Evolutionary conservation across 2,113 vertebrate genomes (phyloP).

Genomic region (Silurus asotus): DNA sequence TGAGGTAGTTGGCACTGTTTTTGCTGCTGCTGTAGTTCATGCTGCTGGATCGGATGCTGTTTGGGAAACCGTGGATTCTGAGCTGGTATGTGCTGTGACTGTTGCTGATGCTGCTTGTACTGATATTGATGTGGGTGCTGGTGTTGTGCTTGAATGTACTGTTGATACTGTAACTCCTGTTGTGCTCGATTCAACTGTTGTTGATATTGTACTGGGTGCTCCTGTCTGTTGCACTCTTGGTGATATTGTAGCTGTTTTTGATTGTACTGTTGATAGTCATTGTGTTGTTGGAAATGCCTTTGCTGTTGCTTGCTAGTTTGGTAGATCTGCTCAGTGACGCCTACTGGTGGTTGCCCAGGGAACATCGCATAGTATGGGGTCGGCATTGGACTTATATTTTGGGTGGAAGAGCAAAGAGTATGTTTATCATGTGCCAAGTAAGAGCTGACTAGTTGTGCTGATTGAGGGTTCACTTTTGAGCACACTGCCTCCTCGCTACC

Average conservation of each 20-base stretch:
- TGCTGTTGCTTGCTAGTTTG: conserved; percentile 58
- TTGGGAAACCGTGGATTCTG: conserved; percentile 15
- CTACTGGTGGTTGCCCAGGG: conserved; percentile 71
- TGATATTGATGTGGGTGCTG: conserved; percentile 2
- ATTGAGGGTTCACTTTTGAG: conserved; percentile 19
- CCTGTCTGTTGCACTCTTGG: conserved; percentile 49
- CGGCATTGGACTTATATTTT: conserved; percentile 72
- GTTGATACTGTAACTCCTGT: conserved; percentile 17
- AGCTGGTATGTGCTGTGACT: background rate
- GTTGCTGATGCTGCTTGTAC: conserved; percentile 29
- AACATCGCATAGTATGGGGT: conserved; percentile 75
- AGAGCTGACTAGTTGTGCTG: conserved; percentile 34
- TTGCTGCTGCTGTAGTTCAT: conserved; percentile 18
- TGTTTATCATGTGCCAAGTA: conserved; percentile 63
- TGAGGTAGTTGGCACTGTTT: conserved; percentile 10
- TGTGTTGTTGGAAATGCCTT: conserved; percentile 35
- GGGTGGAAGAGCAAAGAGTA: conserved; percentile 71
- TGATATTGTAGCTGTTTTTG: background rate
- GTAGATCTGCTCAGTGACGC: conserved; percentile 52
- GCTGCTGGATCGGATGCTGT: conserved; percentile 17
- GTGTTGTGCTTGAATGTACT: conserved; percentile 21
- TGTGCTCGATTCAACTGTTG: conserved; percentile 13
- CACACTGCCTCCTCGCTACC: conserved; percentile 23
- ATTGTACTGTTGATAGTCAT: conserved; percentile 46
- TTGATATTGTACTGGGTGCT: conserved; percentile 51